Conservation (phyloP, 2,113 vertebrate genomes). For the Cephalophus harveyi region DNA sequence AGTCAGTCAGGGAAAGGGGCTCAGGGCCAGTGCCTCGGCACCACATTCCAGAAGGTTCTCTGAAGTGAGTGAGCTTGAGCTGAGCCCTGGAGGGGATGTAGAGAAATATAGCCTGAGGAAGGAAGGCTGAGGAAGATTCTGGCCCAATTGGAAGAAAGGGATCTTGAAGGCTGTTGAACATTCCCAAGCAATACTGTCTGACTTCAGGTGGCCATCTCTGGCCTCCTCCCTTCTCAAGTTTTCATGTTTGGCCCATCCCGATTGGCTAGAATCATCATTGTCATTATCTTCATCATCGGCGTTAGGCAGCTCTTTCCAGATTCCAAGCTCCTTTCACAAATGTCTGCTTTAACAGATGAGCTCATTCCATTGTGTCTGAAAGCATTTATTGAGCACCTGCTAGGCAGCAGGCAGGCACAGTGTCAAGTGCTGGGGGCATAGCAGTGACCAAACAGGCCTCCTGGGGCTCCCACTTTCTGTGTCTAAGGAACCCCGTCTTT, state of each 20-base stretch:
- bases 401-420: background rate
- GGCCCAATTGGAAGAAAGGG: background rate
- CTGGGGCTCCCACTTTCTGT: background rate
- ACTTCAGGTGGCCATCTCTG: background rate
- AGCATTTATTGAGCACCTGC: background rate
- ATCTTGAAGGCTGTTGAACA: background rate
- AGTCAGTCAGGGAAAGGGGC: background rate
- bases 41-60: slow-evolving; percentile 4
- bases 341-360: background rate
- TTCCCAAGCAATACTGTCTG: background rate
- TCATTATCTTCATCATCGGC: background rate
- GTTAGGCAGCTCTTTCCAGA: background rate
- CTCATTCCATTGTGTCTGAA: background rate
- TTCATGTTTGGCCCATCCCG: background rate
- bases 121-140: background rate
- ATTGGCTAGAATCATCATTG: background rate
- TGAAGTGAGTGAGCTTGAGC: background rate
- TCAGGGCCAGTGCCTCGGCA: background rate
- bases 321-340: background rate
- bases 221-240: background rate
- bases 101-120: background rate
- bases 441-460: background rate
- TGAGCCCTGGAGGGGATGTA: background rate
- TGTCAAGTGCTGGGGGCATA: background rate
- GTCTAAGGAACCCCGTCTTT: background rate